Evolutionary conservation across 1,140 invertebrate genomes (phyloP).

Genomic region (Neodiprion virginianus): DNA sequence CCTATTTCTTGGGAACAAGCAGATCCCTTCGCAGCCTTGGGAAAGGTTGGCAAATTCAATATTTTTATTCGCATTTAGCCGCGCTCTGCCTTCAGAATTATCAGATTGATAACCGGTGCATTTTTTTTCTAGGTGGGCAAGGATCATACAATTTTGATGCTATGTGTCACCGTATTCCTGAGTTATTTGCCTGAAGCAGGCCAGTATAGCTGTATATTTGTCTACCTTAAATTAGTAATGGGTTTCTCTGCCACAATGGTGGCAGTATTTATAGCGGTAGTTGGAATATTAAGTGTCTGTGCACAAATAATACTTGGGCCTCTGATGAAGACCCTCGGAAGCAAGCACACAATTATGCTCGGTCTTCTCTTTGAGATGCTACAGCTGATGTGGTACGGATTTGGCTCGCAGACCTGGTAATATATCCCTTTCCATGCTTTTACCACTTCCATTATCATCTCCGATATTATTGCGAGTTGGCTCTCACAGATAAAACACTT

Average conservation of each 20-base stretch:
- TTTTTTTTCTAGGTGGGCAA: conserved; percentile 79
- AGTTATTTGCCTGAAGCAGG: conserved; percentile 98
- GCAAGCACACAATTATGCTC: conserved; percentile 97
- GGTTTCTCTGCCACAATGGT: conserved; percentile 95
- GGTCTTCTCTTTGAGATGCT: conserved; percentile 96
- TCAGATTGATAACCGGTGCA: neutral
- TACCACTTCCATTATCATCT: conserved; percentile 5
- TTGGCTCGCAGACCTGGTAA: conserved; percentile 85
- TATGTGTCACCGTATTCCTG: conserved; percentile 96
- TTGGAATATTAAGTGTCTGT: conserved; percentile 95
- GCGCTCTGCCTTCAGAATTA: neutral
- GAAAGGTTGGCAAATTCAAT: conserved; percentile 63
- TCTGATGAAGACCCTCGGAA: conserved; percentile 90
- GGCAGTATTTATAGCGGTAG: conserved; percentile 96
- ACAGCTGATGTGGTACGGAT: conserved; percentile 97
- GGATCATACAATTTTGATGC: conserved; percentile 94
- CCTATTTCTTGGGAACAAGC: conserved; percentile 96
- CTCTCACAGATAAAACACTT: neutral
- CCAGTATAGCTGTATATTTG: conserved; percentile 99
- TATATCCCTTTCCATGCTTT: conserved; percentile 25
- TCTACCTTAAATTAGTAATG: conserved; percentile 98
- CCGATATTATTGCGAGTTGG: neutral
- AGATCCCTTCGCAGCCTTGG: conserved; percentile 87
- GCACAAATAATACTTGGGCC: conserved; percentile 91
- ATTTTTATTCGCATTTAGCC: conserved; percentile 18